Conservation (phyloP, 2,113 vertebrate species). For the Nymphicus hollandicus region DNA sequence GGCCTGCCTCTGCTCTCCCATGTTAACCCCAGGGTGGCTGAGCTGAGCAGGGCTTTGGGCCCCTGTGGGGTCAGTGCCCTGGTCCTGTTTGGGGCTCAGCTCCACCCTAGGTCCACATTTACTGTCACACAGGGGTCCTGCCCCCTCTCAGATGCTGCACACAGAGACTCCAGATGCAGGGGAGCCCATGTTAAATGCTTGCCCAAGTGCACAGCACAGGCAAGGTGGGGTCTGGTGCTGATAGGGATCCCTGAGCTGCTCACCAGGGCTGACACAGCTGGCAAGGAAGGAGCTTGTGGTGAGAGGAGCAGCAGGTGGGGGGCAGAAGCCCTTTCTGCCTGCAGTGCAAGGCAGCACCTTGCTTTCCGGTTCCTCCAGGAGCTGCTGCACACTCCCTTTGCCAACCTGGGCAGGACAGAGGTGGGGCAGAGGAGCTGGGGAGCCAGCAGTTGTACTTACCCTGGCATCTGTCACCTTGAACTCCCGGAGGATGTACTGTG, state of each 20-base stretch:
- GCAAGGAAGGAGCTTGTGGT: background rate
- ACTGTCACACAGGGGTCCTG: background rate
- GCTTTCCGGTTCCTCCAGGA: accelerated
- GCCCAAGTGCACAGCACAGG: background rate
- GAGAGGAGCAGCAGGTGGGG: background rate
- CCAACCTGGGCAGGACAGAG: background rate
- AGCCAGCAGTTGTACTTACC: constrained; percentile 73
- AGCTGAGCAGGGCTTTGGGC: background rate
- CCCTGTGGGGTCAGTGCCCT: background rate
- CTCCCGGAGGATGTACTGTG: constrained; percentile 96
- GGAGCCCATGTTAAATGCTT: background rate
- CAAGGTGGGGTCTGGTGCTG: background rate
- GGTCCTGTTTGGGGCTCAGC: background rate
- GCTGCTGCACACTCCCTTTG: accelerated
- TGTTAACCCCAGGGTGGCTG: background rate
- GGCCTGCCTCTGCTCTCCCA: background rate
- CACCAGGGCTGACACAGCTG: background rate
- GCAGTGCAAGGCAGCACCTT: background rate
- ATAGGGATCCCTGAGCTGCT: background rate
- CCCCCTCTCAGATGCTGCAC: accelerated
- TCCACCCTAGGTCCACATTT: background rate
- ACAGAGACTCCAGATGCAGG: background rate
- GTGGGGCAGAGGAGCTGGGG: background rate
- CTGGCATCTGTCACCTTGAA: constrained; percentile 96
- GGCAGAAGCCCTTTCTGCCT: background rate